Evolutionary conservation across 2,797 vertebrate species (phyloP).

Genomic region (Pangasius mekongensis): DNA sequence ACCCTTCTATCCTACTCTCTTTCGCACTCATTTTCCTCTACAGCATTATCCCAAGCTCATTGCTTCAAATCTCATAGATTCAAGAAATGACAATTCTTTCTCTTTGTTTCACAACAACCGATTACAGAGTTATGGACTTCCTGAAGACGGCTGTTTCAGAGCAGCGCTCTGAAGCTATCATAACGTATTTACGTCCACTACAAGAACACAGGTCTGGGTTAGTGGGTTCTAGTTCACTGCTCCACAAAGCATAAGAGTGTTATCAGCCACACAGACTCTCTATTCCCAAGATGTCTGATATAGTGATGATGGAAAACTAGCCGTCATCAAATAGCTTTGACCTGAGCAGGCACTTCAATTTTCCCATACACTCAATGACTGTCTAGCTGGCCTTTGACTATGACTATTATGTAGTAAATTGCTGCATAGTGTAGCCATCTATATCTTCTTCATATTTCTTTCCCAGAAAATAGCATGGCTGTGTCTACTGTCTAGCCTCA

Average conservation of each 20-base stretch:
- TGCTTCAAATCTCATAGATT: background rate
- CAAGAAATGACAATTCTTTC: background rate
- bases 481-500: background rate
- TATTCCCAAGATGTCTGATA: background rate
- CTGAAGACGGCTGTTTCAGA: background rate
- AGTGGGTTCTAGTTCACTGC: background rate
- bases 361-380: background rate
- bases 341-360: slow-evolving; percentile 5
- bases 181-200: too few species aligned
- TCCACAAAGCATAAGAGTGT: background rate
- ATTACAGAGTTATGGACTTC: slow-evolving; percentile 4
- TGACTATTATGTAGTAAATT: background rate
- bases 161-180: background rate
- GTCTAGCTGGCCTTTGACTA: background rate
- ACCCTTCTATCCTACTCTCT: background rate
- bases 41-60: background rate
- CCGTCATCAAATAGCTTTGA: slow-evolving; percentile 7
- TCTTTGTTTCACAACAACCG: slow-evolving; percentile 14
- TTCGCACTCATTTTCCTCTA: slow-evolving; percentile 10
- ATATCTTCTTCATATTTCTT: slow-evolving; percentile 18
- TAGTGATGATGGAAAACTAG: background rate
- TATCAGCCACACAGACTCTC: background rate
- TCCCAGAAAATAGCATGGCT: background rate
- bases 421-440: slow-evolving; percentile 1
- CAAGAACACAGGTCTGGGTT: background rate